Base-by-base conservation (phyloP, 2,797 vertebrate species). In the Darevskia nairensis region DNA sequence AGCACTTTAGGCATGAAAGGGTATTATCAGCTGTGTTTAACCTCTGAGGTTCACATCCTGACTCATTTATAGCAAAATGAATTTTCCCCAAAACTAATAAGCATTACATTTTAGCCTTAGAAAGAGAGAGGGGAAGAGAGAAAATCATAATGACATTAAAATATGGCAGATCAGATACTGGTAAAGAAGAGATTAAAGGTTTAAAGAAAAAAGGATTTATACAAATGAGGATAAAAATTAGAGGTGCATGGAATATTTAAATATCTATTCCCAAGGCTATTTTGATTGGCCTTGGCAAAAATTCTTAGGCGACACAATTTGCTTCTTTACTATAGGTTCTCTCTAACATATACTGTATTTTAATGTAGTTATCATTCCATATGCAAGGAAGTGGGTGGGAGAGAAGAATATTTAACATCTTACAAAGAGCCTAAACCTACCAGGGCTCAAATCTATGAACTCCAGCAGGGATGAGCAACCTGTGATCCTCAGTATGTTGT, bases 21-120 rank as follows among this genome's bases (percentile, higher is more conserved):
- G 84, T 76, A 89, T 82, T 93, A 93, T 92, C 85, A 92, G 87
- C 29, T 90, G 25, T 75, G 41, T 92, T 94, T 93, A 91, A 92
- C 88, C 89, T 90, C 93, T 88, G 55, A 77, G 32, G 88, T 68
- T 92, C 83, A 87, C 59, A 88, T 2, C 92, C 95, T 89, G 86
- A 91, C 55, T 86, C 92, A 93, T 91, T 94, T 81, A 80, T 85
- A 84, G 1, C 84, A 11, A 94, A 93, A 89, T 86, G 81, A 86
- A 55, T 90, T 75, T 89, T 91, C 78, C 61, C 80, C 72, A 89
- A 75, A 89, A 64, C 41, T 92, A 94, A 95, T 89, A 95, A 87
- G 72, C 46, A 90, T 90, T 88, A 55, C 8, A 75, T 89, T 93
- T 92, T 91, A 92, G 85, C 59, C 86, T 72, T 41, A 85, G 59